phyloP scores from a whole-genome alignment of 2,888 invertebrate species.

The Ophraella communa region DNA sequence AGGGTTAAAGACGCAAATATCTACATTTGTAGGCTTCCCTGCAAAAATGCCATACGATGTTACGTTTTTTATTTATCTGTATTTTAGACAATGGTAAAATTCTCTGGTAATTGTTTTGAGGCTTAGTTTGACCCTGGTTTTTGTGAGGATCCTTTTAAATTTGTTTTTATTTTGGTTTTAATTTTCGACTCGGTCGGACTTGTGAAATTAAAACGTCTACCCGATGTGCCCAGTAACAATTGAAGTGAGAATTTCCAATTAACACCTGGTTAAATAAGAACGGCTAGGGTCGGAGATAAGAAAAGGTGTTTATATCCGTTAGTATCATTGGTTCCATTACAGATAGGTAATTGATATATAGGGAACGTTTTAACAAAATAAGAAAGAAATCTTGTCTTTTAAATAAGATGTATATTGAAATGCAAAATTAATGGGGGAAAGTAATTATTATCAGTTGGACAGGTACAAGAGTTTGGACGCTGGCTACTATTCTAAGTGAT shows the following conservation, averaged over 20 bases:
- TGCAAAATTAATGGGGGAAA: too few relatives aligned
- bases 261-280: conserved; percentile 52
- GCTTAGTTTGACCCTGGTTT: neutral
- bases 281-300: conserved; percentile 14
- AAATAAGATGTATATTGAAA: too few relatives aligned
- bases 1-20: too few relatives aligned
- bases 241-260: conserved; percentile 55
- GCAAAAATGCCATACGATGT: neutral
- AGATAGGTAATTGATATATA: too few relatives aligned
- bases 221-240: conserved; percentile 50
- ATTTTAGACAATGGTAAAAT: too few relatives aligned
- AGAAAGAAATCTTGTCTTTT: too few relatives aligned
- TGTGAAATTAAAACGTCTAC: conserved; percentile 55
- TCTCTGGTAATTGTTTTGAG: neutral
- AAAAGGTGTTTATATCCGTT: conserved; percentile 15
- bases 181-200: conserved; percentile 46
- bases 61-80: neutral
- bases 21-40: too few relatives aligned
- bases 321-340: too few relatives aligned
- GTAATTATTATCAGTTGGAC: too few relatives aligned
- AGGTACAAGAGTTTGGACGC: too few relatives aligned
- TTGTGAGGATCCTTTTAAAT: neutral
- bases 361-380: too few relatives aligned
- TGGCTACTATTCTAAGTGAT: too few relatives aligned
- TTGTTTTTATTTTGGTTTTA: conserved; percentile 37